Conservation (phyloP, 35 echinoderm and acorn worm genomes). For the Ophioderma brevispina region DNA sequence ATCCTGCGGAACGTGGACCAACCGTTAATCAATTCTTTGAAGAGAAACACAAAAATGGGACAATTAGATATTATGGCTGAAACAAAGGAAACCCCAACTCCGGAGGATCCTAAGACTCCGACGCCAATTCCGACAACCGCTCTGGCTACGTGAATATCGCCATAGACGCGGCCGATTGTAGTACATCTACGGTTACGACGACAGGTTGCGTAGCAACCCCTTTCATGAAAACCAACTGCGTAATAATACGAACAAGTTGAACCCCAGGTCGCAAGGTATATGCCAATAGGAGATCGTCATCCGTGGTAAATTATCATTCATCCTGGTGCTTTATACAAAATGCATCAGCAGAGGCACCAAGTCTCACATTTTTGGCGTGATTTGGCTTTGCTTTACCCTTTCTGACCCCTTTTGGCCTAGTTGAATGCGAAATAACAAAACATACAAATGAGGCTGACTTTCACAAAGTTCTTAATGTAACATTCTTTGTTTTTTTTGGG, state of each 20-base stretch:
- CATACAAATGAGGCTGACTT: no score
- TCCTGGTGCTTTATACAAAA: no score
- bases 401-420: no score
- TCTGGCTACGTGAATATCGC: slow-evolving; percentile 34
- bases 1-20: slow-evolving; percentile 93
- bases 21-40: slow-evolving; percentile 87
- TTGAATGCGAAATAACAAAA: no score
- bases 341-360: no score
- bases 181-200: background rate
- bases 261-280: background rate
- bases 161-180: background rate
- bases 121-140: slow-evolving; percentile 34
- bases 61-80: background rate
- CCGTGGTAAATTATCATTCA: background rate
- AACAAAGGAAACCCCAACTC: background rate
- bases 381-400: no score
- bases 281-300: background rate
- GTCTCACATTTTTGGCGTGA: no score
- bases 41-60: slow-evolving; percentile 23
- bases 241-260: background rate
- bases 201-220: background rate
- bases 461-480: no score
- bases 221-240: background rate
- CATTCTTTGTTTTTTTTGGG: no score
- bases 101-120: background rate